phyloP scores from a whole-genome alignment of 2,113 vertebrate species.

The Onychostoma macrolepis region DNA sequence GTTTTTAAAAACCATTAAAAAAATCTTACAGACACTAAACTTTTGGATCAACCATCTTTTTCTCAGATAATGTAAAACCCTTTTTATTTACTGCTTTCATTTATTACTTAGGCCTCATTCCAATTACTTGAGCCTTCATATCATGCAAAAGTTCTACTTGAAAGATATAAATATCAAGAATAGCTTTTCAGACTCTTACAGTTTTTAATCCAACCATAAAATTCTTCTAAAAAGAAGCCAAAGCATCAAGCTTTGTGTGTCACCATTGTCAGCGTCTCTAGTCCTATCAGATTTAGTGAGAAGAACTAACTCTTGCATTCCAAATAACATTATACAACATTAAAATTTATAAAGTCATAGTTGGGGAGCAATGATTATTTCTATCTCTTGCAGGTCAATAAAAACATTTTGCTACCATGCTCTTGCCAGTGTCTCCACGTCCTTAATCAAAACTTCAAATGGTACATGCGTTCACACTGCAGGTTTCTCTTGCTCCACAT shows the following conservation, averaged over 20 bases:
- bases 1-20: too few species aligned
- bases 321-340: constrained; percentile 8
- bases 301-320: constrained; percentile 1
- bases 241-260: not conserved
- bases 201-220: not conserved
- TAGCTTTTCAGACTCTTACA: not conserved
- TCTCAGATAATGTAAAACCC: not conserved
- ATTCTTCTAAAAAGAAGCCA: not conserved
- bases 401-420: not conserved
- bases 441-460: constrained; percentile 28
- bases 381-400: not conserved
- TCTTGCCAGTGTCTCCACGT: not conserved
- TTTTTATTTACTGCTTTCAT: not conserved
- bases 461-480: not conserved
- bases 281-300: not conserved
- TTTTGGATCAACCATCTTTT: not conserved
- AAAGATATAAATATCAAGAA: not conserved
- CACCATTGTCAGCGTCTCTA: not conserved
- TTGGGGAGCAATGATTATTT: constrained; percentile 1
- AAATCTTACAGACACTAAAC: too few species aligned
- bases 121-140: not conserved
- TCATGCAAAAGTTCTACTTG: not conserved
- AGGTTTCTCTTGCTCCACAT: constrained; percentile 28
- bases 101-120: not conserved
- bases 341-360: not conserved